These are phyloP conservation scores for Piprites chloris DNA, from an alignment of 2,113 vertebrate species.

Conservation along the genomic window DNA sequence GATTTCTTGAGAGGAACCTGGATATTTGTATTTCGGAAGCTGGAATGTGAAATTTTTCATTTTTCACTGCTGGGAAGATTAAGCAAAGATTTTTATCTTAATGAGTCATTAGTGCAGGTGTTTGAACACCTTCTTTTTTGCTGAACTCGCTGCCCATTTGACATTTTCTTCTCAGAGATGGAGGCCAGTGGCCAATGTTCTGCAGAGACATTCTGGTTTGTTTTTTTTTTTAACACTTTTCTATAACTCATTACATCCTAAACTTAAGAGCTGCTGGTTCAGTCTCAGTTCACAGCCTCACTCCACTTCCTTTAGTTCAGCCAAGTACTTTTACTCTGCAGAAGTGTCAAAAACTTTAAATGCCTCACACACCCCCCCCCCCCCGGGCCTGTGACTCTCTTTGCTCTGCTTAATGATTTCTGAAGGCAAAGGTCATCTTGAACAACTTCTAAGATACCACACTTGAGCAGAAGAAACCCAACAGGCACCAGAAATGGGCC, in stretches of 20 bases:
- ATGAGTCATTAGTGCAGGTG: background rate
- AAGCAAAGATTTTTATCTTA: background rate
- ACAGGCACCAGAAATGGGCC: background rate
- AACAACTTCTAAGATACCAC: background rate
- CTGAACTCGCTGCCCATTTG: background rate
- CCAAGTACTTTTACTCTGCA: background rate
- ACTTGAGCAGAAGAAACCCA: background rate
- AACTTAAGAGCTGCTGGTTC: background rate
- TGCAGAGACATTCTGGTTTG: background rate
- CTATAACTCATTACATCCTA: background rate
- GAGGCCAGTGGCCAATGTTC: background rate
- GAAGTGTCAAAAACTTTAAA: background rate
- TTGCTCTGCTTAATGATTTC: background rate
- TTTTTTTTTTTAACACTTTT: background rate
- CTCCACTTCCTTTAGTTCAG: background rate
- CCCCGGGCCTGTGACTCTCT: rapidly evolving
- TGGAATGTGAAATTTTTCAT: background rate
- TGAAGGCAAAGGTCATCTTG: background rate
- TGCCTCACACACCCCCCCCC: background rate
- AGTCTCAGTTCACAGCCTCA: background rate
- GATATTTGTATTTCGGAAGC: background rate
- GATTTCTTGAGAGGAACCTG: background rate
- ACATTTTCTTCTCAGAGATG: background rate
- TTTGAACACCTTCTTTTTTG: background rate
- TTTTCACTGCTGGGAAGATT: background rate